These are phyloP conservation scores for Pantherophis vulpinus DNA, from an alignment of 2,797 vertebrate genomes.

Conservation along the genomic window DNA sequence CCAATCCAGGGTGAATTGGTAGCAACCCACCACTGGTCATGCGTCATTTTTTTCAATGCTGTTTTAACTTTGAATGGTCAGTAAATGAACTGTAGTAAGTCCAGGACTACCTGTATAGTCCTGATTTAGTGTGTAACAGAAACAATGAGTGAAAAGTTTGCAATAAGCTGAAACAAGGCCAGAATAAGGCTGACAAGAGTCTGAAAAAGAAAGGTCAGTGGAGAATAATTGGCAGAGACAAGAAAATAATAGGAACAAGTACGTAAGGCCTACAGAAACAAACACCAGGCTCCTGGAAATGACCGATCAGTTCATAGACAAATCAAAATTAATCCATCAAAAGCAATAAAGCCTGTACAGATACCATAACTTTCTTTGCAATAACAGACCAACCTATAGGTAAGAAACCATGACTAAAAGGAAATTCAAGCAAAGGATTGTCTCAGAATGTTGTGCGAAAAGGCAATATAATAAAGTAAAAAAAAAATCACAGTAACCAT, in stretches of 20 bases:
- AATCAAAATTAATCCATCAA: neutral
- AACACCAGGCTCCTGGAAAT: neutral
- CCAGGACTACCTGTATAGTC: neutral
- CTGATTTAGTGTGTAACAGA: neutral
- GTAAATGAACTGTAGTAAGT: neutral
- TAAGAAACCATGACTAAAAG: neutral
- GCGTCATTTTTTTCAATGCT: neutral
- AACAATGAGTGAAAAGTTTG: neutral
- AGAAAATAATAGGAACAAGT: neutral
- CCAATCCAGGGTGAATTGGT: too few species aligned
- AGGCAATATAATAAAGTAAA: neutral
- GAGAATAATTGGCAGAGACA: neutral
- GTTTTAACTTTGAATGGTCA: neutral
- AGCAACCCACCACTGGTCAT: neutral
- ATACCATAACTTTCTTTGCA: neutral
- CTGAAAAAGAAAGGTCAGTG: neutral
- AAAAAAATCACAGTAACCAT: neutral
- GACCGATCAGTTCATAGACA: neutral
- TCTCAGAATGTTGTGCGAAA: neutral
- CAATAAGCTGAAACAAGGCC: neutral
- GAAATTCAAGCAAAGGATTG: neutral
- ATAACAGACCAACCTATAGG: neutral
- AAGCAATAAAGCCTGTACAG: neutral
- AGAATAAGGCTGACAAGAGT: neutral
- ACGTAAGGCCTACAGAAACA: neutral